Percentiles rank a stretch among this genome's conserved stretches.
Conservation (phyloP, 2,888 invertebrate genomes). For the Oxytorus armatus region DNA sequence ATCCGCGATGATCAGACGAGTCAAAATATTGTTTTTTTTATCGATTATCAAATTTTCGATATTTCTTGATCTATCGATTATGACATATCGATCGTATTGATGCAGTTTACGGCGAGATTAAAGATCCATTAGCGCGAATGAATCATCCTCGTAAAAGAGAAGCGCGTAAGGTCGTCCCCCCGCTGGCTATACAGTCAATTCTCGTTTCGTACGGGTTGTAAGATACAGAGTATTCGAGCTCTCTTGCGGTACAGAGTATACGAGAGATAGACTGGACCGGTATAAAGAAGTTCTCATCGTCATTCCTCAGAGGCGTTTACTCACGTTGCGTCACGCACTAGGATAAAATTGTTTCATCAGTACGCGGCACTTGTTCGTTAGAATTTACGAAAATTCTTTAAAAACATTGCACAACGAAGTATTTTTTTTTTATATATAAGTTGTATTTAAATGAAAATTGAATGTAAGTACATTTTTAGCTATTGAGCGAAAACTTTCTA, state of each 20-base stretch:
- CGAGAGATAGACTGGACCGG: slow-evolving; percentile 36
- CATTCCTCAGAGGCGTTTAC: slow-evolving; percentile 41
- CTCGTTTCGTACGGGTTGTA: slow-evolving; percentile 57
- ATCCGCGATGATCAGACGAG: slow-evolving; percentile 19
- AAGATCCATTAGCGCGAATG: slow-evolving; percentile 53
- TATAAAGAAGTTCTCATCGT: slow-evolving; percentile 47
- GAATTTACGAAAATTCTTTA: slow-evolving; percentile 9
- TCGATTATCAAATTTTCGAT: not conserved
- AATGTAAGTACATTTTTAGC: not conserved
- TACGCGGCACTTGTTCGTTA: slow-evolving; percentile 16
- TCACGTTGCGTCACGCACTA: slow-evolving; percentile 53
- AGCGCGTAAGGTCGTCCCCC: slow-evolving; percentile 53
- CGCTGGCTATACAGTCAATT: slow-evolving; percentile 35
- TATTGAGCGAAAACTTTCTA: not conserved
- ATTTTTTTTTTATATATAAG: slow-evolving; percentile 9
- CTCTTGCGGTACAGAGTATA: slow-evolving; percentile 12
- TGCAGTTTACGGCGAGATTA: slow-evolving; percentile 25
- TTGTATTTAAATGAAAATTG: not conserved
- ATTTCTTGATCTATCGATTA: slow-evolving; percentile 24
- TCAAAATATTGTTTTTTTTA: slow-evolving; percentile 5
- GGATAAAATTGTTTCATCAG: slow-evolving; percentile 56
- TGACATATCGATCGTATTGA: slow-evolving; percentile 28
- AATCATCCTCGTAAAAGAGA: slow-evolving; percentile 56
- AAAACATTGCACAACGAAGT: not conserved
- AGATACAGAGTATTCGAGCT: slow-evolving; percentile 25